Evolutionary conservation across 2,888 invertebrate genomes (phyloP).

Genomic region (Acholoe squamosa): DNA sequence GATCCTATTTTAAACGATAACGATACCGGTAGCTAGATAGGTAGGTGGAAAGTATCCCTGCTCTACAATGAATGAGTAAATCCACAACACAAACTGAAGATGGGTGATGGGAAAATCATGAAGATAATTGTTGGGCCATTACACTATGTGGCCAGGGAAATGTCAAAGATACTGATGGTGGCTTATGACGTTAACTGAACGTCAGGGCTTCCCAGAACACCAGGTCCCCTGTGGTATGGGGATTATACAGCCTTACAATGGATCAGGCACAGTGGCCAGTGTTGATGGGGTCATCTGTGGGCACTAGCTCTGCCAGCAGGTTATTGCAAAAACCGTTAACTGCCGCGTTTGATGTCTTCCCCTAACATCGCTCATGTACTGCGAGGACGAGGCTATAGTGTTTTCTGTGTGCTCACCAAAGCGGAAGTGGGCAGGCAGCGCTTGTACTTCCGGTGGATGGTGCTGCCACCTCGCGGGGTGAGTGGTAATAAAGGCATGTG

Average conservation of each 20-base stretch:
- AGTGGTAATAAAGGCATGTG: background rate
- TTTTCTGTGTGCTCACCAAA: constrained; percentile 27
- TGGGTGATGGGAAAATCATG: background rate
- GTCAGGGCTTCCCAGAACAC: background rate
- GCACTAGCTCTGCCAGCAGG: background rate
- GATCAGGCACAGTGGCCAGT: background rate
- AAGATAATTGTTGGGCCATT: background rate
- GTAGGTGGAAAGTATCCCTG: background rate
- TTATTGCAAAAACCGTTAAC: constrained; percentile 29
- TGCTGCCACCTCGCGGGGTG: constrained; percentile 18
- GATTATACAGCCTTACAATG: too few species aligned
- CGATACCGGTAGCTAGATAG: background rate
- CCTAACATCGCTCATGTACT: constrained; percentile 24
- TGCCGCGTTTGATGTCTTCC: constrained; percentile 20
- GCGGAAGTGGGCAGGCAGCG: constrained; percentile 7
- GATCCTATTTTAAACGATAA: too few species aligned
- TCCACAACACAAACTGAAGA: background rate
- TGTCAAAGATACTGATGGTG: background rate
- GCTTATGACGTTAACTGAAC: background rate
- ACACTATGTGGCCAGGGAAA: background rate
- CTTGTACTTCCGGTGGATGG: constrained; percentile 8
- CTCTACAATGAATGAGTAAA: background rate
- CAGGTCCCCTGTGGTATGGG: constrained; percentile 18
- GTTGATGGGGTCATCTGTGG: background rate
- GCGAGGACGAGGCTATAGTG: background rate